Evolutionary conservation across 2,113 vertebrate species (phyloP).

Genomic region (Orycteropus afer): DNA sequence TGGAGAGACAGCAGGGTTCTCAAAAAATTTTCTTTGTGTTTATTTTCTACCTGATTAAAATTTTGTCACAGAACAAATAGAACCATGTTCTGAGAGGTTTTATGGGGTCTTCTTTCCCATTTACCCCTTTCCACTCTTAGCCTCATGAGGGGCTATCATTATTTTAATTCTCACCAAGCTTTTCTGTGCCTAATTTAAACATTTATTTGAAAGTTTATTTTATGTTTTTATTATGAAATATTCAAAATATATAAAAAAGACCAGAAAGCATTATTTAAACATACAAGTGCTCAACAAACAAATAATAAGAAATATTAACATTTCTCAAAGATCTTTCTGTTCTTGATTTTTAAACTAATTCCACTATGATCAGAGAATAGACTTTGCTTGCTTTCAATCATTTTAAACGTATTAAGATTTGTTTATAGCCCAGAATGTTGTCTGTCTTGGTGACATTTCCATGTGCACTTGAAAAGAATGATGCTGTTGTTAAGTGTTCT

Average conservation of each 20-base stretch:
- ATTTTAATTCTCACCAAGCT: conserved; percentile 25
- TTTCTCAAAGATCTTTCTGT: conserved; percentile 18
- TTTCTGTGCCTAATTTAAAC: conserved; percentile 4
- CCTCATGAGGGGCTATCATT: not conserved
- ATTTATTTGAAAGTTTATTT: not conserved
- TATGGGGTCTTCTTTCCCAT: not conserved
- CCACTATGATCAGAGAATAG: not conserved
- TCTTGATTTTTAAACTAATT: conserved; percentile 25
- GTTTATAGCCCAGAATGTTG: not conserved
- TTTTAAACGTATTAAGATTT: not conserved
- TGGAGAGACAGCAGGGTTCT: not conserved
- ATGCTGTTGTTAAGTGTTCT: not conserved
- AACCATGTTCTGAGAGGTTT: not conserved
- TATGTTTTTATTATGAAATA: conserved; percentile 24
- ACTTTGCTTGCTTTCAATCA: not conserved
- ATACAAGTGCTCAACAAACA: not conserved
- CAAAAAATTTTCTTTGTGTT: not conserved
- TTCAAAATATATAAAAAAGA: not conserved
- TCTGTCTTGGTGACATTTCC: not conserved
- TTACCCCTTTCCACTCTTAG: not conserved
- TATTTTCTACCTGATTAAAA: not conserved
- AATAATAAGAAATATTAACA: not conserved
- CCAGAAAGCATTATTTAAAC: not conserved
- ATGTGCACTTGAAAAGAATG: not conserved
- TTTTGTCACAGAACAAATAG: not conserved